phyloP scores from a whole-genome alignment of 2,113 vertebrate species.

The Gadus macrocephalus region DNA sequence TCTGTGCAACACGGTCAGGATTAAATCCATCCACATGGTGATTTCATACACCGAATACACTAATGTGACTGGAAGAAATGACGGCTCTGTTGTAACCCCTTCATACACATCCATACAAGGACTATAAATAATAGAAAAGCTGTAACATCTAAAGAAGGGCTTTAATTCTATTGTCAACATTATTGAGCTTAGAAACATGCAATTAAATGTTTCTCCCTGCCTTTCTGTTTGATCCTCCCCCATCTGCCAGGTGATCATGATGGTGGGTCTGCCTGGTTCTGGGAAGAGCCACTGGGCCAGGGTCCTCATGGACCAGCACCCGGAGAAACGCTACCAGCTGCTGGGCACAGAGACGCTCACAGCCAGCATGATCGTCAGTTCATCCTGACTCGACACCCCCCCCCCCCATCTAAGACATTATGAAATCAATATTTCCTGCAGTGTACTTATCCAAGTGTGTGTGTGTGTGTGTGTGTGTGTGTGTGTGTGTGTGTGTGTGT shows the following conservation, averaged over 20 bases:
- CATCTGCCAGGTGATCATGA: conserved; percentile 76
- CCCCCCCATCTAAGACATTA: neutral
- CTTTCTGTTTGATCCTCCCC: neutral
- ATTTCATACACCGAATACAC: no score
- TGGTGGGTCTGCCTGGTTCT: conserved; percentile 86
- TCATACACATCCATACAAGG: no score
- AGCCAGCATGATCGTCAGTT: conserved; percentile 78
- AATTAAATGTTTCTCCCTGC: neutral
- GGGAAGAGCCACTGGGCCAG: conserved; percentile 86
- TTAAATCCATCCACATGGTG: no score
- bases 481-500: neutral
- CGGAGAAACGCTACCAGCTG: conserved; percentile 76
- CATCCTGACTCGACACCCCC: neutral
- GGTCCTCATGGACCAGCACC: conserved; percentile 73
- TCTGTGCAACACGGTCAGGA: no score
- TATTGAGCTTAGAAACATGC: neutral
- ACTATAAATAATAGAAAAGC: no score
- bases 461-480: no score
- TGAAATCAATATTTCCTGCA: neutral
- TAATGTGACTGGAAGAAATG: no score
- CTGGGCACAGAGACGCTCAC: conserved; percentile 79
- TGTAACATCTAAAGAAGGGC: no score
- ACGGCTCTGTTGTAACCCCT: no score
- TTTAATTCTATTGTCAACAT: neutral
- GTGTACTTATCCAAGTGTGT: neutral